phyloP scores from a whole-genome alignment of 2,888 invertebrate species.

The Dioctria linearis region DNA sequence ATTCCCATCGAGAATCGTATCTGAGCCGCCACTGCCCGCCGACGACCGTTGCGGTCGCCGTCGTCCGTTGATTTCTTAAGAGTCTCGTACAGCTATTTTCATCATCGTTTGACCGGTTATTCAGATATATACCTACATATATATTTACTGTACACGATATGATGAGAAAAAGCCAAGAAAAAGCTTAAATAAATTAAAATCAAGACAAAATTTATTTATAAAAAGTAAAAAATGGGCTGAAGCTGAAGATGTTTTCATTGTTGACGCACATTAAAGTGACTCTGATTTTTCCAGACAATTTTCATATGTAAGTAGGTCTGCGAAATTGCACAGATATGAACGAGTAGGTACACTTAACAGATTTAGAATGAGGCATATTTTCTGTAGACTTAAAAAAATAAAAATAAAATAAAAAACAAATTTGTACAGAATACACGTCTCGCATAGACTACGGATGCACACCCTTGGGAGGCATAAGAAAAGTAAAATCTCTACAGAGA shows the following conservation, averaged over 20 bases:
- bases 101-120: constrained; percentile 42
- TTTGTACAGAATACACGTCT: background rate
- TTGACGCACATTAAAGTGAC: constrained; percentile 29
- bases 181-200: constrained; percentile 29
- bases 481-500: background rate
- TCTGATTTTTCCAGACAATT: constrained; percentile 2
- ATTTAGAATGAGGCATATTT: background rate
- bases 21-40: no score
- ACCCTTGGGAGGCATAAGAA: background rate
- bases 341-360: background rate
- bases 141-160: background rate
- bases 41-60: no score
- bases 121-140: constrained; percentile 17
- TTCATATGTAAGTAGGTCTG: background rate
- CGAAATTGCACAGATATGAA: background rate
- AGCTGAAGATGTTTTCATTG: constrained; percentile 38
- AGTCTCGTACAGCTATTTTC: constrained; percentile 38
- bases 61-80: no score
- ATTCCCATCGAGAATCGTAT: no score
- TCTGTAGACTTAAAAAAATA: background rate
- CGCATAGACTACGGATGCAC: background rate
- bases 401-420: constrained; percentile 6
- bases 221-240: constrained; percentile 32
- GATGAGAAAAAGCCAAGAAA: background rate
- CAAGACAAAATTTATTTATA: constrained; percentile 39